phyloP scores from a whole-genome alignment of 1,140 invertebrate species.

The Hermatobates lingyangjiaoensis region DNA sequence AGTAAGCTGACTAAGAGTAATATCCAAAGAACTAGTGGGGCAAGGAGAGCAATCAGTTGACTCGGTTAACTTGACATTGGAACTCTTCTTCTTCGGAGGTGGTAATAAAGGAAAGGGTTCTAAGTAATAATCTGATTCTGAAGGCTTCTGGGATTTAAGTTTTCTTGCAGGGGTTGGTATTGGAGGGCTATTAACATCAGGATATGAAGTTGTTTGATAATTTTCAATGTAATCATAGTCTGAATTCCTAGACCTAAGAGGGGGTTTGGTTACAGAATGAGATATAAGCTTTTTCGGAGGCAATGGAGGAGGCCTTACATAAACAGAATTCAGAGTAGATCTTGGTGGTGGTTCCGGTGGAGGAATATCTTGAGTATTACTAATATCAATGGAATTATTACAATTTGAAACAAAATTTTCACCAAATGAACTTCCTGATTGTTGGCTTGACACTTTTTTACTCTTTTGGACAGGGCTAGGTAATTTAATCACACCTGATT shows the following conservation, averaged over 20 bases:
- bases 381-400: constrained; percentile 10
- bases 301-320: constrained; percentile 55
- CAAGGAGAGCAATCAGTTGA: not conserved
- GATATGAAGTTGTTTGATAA: constrained; percentile 27
- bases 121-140: constrained; percentile 41
- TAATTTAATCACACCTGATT: constrained; percentile 19
- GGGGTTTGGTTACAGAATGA: constrained; percentile 30
- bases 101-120: constrained; percentile 22
- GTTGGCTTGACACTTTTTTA: constrained; percentile 16
- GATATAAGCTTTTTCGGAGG: constrained; percentile 55
- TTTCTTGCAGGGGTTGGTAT: constrained; percentile 41
- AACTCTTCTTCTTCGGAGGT: constrained; percentile 22
- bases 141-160: constrained; percentile 21
- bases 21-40: constrained; percentile 33
- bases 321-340: constrained; percentile 29
- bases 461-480: constrained; percentile 26
- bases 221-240: constrained; percentile 40
- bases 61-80: constrained; percentile 1
- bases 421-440: constrained; percentile 13
- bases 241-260: constrained; percentile 39
- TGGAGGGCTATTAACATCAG: constrained; percentile 30
- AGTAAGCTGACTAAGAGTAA: constrained; percentile 61
- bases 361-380: constrained; percentile 22
- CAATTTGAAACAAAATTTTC: constrained; percentile 15
- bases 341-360: constrained; percentile 51